Base-by-base conservation (phyloP, 2,888 invertebrate species). In the Tetragonula carbonaria region DNA sequence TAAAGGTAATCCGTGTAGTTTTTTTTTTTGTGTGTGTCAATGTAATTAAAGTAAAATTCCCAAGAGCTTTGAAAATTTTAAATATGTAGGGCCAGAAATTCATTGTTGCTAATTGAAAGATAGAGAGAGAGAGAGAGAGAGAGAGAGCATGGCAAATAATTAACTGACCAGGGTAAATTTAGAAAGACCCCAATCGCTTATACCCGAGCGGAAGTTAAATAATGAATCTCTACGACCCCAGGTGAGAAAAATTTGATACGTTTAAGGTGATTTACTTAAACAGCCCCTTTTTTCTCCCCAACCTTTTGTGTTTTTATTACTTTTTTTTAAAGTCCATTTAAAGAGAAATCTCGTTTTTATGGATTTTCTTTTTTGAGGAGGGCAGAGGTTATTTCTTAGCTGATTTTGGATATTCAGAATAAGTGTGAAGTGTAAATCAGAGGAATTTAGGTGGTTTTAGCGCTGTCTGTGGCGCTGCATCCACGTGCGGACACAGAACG, bases 131-230 rank as follows among this genome's bases (percentile, higher is more conserved):
- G 16, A 38, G 18, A 63, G 28, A 11, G 14, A 45, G 5, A 18
- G n/a, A 38, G 13, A 23, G 21, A 16, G 28, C 11, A 23, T 14
- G 11, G 57, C 3, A 75, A 66, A 66, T 67, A 67, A 74, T 74
- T 74, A 66, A 75, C 67, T 23, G n/a, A 2, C 6, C 14, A n/a
- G 5, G 38, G 53, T 66, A 66, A 65, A 55, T 74, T 53, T 74
- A 23, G 53, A 65, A 55, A 45, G 53, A 53, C 11, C 6, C 0
- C 38, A 38, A 65, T 65, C 74, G 33, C 38, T 18, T 38, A 53
- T 62, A 23, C 11, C 4, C 11, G 53, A 18, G 38, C 23, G 53
- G 38, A 55, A 38, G 38, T 75, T 45, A 66, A 67, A 74, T 18
- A 73, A 0, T 14, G 23, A 5, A 21, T 65, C n/a, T 2, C n/a